A percentile compares a stretch with the other conserved stretches of the same genome.
These are phyloP conservation scores for Acronicta leporina DNA, from an alignment of 2,888 invertebrate species.

Conservation along the genomic window DNA sequence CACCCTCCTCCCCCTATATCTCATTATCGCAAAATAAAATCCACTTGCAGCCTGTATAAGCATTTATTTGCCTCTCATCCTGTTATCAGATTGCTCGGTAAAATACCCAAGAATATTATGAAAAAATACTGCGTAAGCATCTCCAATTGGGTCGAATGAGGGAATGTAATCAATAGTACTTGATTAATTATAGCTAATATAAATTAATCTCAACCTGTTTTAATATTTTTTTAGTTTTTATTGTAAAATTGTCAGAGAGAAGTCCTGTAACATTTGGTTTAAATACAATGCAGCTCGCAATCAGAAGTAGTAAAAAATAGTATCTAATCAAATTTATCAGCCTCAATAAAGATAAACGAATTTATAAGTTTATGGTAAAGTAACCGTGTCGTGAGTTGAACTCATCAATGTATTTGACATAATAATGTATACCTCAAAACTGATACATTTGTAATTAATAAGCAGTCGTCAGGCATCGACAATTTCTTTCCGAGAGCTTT, in stretches of 20 bases:
- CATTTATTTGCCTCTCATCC: slow-evolving; percentile 23
- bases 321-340: no score
- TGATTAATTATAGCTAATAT: background rate
- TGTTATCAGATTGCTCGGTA: slow-evolving; percentile 19
- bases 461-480: background rate
- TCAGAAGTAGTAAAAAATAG: no score
- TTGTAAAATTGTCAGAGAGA: no score
- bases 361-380: background rate
- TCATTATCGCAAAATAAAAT: slow-evolving; percentile 41
- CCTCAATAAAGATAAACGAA: no score
- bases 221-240: no score
- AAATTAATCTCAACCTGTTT: no score
- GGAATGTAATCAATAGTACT: slow-evolving; percentile 3
- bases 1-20: slow-evolving; percentile 11
- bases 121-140: slow-evolving; percentile 16
- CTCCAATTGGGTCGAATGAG: slow-evolving; percentile 10
- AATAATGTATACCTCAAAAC: background rate
- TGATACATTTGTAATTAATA: background rate
- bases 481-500: background rate
- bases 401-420: background rate
- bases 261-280: no score
- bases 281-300: no score
- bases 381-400: background rate
- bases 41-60: slow-evolving; percentile 26
- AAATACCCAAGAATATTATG: slow-evolving; percentile 16